Evolutionary conservation across 2,113 vertebrate genomes (phyloP).

Genomic region (Nothobranchius kuhntae): DNA sequence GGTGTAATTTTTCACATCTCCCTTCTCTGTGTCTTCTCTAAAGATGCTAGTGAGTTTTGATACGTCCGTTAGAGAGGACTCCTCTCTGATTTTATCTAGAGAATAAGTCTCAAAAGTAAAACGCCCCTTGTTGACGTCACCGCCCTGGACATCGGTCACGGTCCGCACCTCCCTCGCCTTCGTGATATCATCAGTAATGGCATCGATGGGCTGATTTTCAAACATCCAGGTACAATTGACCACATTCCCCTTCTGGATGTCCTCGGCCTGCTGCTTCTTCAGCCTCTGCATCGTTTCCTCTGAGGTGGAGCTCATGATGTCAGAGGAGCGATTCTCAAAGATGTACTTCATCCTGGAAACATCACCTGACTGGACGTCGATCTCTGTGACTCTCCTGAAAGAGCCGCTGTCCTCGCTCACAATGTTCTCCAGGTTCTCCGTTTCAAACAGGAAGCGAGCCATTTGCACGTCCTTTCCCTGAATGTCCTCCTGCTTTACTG

Average conservation of each 20-base stretch:
- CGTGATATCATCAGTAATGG: constrained; percentile 76
- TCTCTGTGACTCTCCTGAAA: constrained; percentile 81
- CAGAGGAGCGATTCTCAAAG: constrained; percentile 88
- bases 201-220: constrained; percentile 87
- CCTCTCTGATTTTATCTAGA: constrained; percentile 87
- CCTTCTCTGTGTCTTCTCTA: constrained; percentile 80
- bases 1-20: constrained; percentile 89
- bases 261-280: constrained; percentile 83
- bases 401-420: constrained; percentile 80
- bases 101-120: constrained; percentile 91
- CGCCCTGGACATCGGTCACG: constrained; percentile 86
- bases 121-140: constrained; percentile 86
- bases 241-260: constrained; percentile 89
- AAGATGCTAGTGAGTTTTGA: constrained; percentile 73
- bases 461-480: constrained; percentile 86
- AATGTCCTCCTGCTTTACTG: constrained; percentile 84
- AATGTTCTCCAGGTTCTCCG: constrained; percentile 88
- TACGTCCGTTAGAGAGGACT: constrained; percentile 70
- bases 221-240: constrained; percentile 88
- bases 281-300: constrained; percentile 84
- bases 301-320: constrained; percentile 86
- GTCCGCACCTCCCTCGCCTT: constrained; percentile 71
- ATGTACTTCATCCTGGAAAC: constrained; percentile 88
- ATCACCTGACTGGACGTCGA: constrained; percentile 86
- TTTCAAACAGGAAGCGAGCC: constrained; percentile 90